Percentiles rank a stretch among this genome's conserved stretches.
These are phyloP conservation scores for Apodemia duryi DNA, from an alignment of 2,888 invertebrate species.

Conservation along the genomic window DNA sequence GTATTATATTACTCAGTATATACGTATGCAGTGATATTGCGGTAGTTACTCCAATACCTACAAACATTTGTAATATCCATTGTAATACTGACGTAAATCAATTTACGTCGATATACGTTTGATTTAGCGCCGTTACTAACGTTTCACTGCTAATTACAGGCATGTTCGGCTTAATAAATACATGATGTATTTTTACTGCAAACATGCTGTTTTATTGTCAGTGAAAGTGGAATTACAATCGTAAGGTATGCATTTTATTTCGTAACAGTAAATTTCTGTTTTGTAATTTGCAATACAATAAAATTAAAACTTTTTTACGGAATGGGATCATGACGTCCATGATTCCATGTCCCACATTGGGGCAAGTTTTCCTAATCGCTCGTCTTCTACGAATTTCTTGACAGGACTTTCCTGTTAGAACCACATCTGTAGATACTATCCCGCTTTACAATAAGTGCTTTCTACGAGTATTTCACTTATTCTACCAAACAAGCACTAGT, in stretches of 20 bases:
- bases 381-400: too few relatives aligned
- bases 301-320: too few relatives aligned
- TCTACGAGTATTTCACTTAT: too few relatives aligned
- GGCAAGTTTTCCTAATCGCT: too few relatives aligned
- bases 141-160: not conserved
- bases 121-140: not conserved
- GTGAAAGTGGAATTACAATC: constrained; percentile 1
- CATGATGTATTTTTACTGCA: not conserved
- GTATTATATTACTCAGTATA: not conserved
- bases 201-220: not conserved
- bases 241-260: not conserved
- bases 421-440: too few relatives aligned
- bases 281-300: too few relatives aligned
- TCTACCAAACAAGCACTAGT: too few relatives aligned
- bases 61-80: not conserved
- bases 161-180: not conserved
- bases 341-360: too few relatives aligned
- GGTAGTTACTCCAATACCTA: not conserved
- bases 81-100: not conserved
- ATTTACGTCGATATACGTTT: not conserved
- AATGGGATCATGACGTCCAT: too few relatives aligned
- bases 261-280: not conserved
- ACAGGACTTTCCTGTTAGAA: too few relatives aligned
- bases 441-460: too few relatives aligned
- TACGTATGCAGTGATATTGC: not conserved